phyloP scores from a whole-genome alignment of 2,113 vertebrate species.

The Antechinus flavipes region DNA sequence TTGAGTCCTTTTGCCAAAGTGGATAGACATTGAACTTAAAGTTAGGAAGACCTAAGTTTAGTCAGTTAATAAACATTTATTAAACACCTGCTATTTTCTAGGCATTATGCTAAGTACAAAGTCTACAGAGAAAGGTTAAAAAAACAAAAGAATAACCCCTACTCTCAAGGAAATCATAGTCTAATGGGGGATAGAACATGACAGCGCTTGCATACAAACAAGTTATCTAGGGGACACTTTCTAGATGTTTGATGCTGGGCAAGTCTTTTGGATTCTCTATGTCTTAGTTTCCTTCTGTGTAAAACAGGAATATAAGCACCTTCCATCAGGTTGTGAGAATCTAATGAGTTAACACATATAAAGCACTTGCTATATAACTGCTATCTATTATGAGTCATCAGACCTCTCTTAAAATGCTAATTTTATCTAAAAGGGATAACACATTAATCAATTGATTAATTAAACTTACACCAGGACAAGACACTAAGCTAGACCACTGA shows the following conservation, averaged over 20 bases:
- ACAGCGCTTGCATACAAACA: not conserved
- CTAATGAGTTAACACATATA: not conserved
- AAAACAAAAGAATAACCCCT: not conserved
- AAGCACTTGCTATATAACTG: not conserved
- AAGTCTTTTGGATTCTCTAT: not conserved
- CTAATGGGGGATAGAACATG: not conserved
- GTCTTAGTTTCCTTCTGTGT: not conserved
- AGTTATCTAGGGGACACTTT: not conserved
- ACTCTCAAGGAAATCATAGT: not conserved
- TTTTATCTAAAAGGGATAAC: not conserved
- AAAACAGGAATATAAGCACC: not conserved
- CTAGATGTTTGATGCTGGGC: not conserved
- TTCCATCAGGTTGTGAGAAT: not conserved
- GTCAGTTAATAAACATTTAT: not conserved
- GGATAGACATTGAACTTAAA: not conserved
- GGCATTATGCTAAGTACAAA: not conserved
- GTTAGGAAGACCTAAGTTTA: not conserved
- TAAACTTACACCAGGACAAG: constrained; percentile 23
- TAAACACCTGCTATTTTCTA: not conserved
- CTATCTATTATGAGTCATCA: not conserved
- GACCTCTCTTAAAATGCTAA: not conserved
- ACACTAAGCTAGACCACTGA: not conserved
- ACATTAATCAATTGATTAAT: constrained; percentile 1
- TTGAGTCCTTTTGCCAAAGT: not conserved
- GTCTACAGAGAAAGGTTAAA: not conserved